Evolutionary conservation across 2,797 vertebrate genomes (phyloP).

Genomic region (Diglossa cyanea): DNA sequence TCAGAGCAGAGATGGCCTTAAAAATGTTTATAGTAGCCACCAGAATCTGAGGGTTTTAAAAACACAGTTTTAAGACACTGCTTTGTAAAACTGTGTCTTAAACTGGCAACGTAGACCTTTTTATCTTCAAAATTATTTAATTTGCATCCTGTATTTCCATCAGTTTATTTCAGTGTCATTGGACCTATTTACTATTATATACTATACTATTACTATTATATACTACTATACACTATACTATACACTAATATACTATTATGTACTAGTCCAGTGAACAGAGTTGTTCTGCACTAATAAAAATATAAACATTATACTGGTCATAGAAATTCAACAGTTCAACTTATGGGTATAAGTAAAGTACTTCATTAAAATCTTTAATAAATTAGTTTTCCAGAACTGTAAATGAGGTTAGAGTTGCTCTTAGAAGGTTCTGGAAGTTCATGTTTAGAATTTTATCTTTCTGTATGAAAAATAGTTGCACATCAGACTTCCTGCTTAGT

Average conservation of each 20-base stretch:
- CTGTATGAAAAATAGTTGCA: background rate
- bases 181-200: background rate
- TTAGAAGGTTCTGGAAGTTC: background rate
- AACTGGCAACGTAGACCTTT: background rate
- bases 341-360: background rate
- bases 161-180: background rate
- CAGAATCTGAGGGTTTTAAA: background rate
- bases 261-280: background rate
- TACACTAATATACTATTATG: no score
- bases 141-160: background rate
- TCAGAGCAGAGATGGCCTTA: slow-evolving; percentile 14
- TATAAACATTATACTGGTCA: background rate
- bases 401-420: background rate
- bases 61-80: no score
- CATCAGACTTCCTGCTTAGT: background rate
- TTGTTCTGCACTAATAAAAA: background rate
- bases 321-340: background rate
- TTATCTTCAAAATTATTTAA: background rate
- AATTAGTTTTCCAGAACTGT: background rate
- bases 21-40: background rate
- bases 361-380: background rate
- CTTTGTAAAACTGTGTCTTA: background rate
- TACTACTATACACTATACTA: no score
- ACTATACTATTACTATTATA: no score
- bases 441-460: background rate